Base-by-base conservation (phyloP, 2,113 vertebrate species). In the Pseudois nayaur region DNA sequence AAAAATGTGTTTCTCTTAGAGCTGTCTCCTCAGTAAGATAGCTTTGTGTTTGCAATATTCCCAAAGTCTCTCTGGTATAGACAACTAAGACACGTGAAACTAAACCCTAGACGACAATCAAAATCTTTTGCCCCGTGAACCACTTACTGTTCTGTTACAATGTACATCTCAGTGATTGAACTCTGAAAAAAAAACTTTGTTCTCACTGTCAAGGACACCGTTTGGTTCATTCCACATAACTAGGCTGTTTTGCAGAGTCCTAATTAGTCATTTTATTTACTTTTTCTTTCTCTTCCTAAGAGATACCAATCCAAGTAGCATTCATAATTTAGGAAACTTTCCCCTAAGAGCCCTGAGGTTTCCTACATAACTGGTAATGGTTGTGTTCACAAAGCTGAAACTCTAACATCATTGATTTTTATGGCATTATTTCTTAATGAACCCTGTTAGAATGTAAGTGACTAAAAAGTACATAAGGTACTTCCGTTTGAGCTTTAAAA, bases 401-500 rank as follows among this genome's bases (percentile, higher is more conserved):
- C 19, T 81, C 59, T 83, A 98, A 83, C 89, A 59, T 83, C 48
- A 89, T 74, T 96, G 89, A 97, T 97, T 96, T 96, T 97, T 88
- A 94, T 84, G 11, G 91, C 16, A 79, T 33, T 13, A 9, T 74
- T 59, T 84, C 54, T 96, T 86, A 98, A 97, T n/a, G 25, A 87
- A 95, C n/a, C 0, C 78, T 86, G 43, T 85, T 94, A 89, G 21
- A 79, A 60, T 55, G 17, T 87, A 94, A 95, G 71, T 67, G 36
- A 88, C 76, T 74, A 25, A 90, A 93, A 13, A 19, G 43, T 78
- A 45, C 5, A 94, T 1, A 2, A 3, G 87, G 0, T 45, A 97
- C 33, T 48, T 98, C 91, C 74, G 76, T 60, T 87, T 97, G 95
- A 87, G 87, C 79, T 95, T 98, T 97, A 88, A 97, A 98, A 59